Evolutionary conservation across 2,888 invertebrate species (phyloP), one percentile per base, ranked within the genome.

Genomic region (Malacosoma neustria): DNA sequence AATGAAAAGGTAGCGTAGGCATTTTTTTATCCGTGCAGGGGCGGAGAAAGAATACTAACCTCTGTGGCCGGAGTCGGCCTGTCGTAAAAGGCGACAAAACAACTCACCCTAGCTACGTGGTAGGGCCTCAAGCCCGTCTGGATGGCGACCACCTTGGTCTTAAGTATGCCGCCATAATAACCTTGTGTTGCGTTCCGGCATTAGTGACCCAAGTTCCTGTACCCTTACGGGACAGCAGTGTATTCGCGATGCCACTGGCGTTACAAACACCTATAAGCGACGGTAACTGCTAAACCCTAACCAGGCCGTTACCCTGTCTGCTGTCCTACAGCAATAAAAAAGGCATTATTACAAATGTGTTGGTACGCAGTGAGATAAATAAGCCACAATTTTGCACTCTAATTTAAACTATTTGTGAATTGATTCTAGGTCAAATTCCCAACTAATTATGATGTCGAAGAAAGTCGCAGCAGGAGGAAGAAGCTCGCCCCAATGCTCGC

Each of bases 401-500:
- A n/a, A n/a, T n/a, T n/a, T n/a, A n/a, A n/a, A n/a, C n/a, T n/a
- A n/a, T n/a, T n/a, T n/a, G n/a, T n/a, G n/a, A n/a, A n/a, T 22
- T 22, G 43, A 46, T 63, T 80, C 33, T 76, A 92, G 91, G 88
- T 94, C 48, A 94, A 93, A 72, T 89, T 94, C 54, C 93, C 94
- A 38, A 88, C 90, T 44, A 82, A 89, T 37, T 87, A 88, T 35
- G 92, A 92, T 44, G 59, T 90, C 52, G 91, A 88, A 46, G 91
- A 91, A 64, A 89, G 88, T 51, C 89, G 93, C 33, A 88, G 90
- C 44, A 92, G 90, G 73, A 90, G 90, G 75, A 92, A 93, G 80
- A 92, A 92, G 62, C 87, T 91, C 60, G 90, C 91, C 13, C 92
- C 92, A 3, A 87, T 93, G 41, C 85, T 95, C 34, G 90, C 94